phyloP scores from a whole-genome alignment of 2,888 invertebrate genomes.

The Neoscelio sp. region DNA sequence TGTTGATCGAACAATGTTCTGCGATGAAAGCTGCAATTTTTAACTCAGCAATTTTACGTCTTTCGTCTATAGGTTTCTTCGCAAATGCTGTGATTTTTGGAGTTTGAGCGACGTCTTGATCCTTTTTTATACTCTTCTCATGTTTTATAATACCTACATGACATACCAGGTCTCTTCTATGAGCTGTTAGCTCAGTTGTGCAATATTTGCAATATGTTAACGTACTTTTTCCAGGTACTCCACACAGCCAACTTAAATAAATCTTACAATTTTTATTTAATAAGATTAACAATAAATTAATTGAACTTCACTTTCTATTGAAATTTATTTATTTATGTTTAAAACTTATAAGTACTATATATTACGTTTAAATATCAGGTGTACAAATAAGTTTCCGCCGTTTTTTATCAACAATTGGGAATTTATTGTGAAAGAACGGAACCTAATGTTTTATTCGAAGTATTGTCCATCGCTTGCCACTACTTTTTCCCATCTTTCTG shows the following conservation, averaged over 20 bases:
- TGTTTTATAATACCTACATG: slow-evolving; percentile 73
- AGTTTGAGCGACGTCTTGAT: slow-evolving; percentile 33
- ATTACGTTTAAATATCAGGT: too few species aligned
- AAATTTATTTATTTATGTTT: too few species aligned
- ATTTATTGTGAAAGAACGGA: too few species aligned
- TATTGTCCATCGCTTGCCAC: too few species aligned
- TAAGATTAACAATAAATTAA: background rate
- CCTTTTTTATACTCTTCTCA: slow-evolving; percentile 56
- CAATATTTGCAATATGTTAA: slow-evolving; percentile 41
- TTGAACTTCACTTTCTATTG: too few species aligned
- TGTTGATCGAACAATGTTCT: slow-evolving; percentile 68
- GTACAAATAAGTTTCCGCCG: too few species aligned
- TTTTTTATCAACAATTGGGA: too few species aligned
- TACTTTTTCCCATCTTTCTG: too few species aligned
- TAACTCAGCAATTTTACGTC: slow-evolving; percentile 65
- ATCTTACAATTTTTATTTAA: background rate
- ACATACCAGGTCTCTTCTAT: slow-evolving; percentile 71
- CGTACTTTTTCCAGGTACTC: slow-evolving; percentile 6
- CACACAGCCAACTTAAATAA: background rate
- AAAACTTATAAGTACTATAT: too few species aligned
- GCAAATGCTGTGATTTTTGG: slow-evolving; percentile 30
- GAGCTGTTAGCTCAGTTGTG: slow-evolving; percentile 63
- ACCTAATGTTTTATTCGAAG: too few species aligned
- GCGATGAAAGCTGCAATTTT: slow-evolving; percentile 72
- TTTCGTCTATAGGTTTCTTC: slow-evolving; percentile 21